Conservation (phyloP, 2,888 invertebrate genomes). For the Harmothoe impar region DNA sequence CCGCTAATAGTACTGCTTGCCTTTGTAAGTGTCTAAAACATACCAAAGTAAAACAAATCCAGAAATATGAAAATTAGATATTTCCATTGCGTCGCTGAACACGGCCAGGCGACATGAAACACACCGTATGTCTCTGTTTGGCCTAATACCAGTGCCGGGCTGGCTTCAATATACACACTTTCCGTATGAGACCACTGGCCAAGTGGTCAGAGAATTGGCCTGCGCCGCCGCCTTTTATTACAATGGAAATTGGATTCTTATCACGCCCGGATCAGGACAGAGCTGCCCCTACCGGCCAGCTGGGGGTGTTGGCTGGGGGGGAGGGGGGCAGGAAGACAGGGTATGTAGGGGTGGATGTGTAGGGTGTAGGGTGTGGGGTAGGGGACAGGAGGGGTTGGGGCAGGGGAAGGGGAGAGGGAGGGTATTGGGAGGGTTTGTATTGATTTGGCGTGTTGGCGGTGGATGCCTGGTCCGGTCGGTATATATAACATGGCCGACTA, state of each 20-base stretch:
- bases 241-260: conserved; percentile 26
- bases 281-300: not conserved
- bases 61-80: no score
- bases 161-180: not conserved
- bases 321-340: not conserved
- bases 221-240: conserved; percentile 1
- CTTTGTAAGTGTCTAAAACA: no score
- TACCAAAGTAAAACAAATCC: no score
- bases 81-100: no score
- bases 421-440: not conserved
- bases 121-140: no score
- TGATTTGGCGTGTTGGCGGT: not conserved
- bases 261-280: not conserved
- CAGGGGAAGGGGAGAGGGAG: not conserved
- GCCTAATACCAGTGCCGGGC: not conserved
- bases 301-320: no score
- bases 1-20: no score
- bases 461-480: not conserved
- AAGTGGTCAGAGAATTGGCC: conserved; percentile 29
- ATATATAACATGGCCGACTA: not conserved
- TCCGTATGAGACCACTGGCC: not conserved
- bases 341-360: not conserved
- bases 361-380: no score
- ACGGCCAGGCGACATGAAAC: no score
- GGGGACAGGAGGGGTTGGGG: not conserved